These are phyloP conservation scores for Psittacara wagleri DNA, from an alignment of 2,113 vertebrate species.

Conservation along the genomic window DNA sequence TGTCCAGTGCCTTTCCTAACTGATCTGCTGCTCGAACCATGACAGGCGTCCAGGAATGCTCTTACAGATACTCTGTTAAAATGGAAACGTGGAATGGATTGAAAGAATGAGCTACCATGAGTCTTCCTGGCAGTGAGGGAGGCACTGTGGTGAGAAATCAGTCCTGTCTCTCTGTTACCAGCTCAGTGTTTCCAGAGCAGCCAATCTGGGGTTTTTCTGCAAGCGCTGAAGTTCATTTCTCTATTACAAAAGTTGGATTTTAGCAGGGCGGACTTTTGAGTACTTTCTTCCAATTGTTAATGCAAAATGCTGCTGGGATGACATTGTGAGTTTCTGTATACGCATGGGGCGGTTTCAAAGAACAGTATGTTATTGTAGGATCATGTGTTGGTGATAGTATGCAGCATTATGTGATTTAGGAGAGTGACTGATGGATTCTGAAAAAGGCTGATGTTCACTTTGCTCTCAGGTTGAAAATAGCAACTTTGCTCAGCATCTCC, in stretches of 20 bases:
- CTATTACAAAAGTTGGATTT: not conserved
- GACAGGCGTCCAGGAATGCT: not conserved
- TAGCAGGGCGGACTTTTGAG: not conserved
- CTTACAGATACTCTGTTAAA: not conserved
- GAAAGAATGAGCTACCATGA: not conserved
- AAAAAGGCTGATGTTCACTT: not conserved
- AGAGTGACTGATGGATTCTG: not conserved
- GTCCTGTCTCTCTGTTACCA: not conserved
- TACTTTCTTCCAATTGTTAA: not conserved
- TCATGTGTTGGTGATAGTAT: not conserved
- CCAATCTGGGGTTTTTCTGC: not conserved
- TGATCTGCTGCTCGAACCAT: not conserved
- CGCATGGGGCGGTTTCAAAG: not conserved
- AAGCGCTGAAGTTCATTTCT: not conserved
- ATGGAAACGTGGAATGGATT: not conserved
- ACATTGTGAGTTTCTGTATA: not conserved
- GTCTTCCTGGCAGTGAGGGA: not conserved
- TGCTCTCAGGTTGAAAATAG: not conserved
- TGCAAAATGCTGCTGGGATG: not conserved
- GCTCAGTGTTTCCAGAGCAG: not conserved
- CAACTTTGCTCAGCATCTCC: not conserved
- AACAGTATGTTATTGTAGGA: not conserved
- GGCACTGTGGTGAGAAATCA: not conserved
- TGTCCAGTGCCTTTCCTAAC: not conserved
- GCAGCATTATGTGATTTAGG: not conserved